A percentile compares a stretch with the other conserved stretches of the same genome.
Conservation (phyloP, 2,888 invertebrate genomes). For the Leptodirus hochenwartii region DNA sequence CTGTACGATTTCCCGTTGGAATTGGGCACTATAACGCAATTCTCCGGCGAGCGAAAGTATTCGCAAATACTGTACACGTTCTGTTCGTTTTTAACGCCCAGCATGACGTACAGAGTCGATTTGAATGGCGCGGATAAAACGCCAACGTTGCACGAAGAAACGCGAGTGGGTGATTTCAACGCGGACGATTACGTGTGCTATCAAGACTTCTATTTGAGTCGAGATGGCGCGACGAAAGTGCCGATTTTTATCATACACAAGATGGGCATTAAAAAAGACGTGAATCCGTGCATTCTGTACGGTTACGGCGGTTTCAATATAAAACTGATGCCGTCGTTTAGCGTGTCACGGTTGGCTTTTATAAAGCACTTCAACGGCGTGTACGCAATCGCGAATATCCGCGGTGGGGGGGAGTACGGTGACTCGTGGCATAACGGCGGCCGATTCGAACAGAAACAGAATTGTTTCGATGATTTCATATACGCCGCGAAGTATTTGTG, state of each 20-base stretch:
- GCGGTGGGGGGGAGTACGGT: conserved; percentile 97
- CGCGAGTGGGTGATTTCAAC: conserved; percentile 70
- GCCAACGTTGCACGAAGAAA: conserved; percentile 61
- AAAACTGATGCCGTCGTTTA: conserved; percentile 78
- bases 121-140: conserved; percentile 43
- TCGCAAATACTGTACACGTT: conserved; percentile 87
- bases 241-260: conserved; percentile 89
- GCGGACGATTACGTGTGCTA: conserved; percentile 59
- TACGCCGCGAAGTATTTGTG: conserved; percentile 79
- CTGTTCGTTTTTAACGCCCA: conserved; percentile 83
- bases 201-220: conserved; percentile 84
- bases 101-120: conserved; percentile 73
- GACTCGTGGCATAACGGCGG: conserved; percentile 95
- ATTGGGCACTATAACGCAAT: conserved; percentile 71
- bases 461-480: conserved; percentile 94
- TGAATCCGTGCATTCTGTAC: conserved; percentile 74
- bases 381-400: conserved; percentile 81
- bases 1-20: conserved; percentile 61
- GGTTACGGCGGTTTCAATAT: conserved; percentile 97
- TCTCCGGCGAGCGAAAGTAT: conserved; percentile 70
- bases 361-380: conserved; percentile 80
- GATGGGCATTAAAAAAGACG: conserved; percentile 50
- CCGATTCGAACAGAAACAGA: conserved; percentile 81
- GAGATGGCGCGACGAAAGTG: conserved; percentile 82
- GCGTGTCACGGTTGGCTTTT: conserved; percentile 70